Conservation (phyloP, 2,888 invertebrate species). For the Acanthosepion pharaonis region DNA sequence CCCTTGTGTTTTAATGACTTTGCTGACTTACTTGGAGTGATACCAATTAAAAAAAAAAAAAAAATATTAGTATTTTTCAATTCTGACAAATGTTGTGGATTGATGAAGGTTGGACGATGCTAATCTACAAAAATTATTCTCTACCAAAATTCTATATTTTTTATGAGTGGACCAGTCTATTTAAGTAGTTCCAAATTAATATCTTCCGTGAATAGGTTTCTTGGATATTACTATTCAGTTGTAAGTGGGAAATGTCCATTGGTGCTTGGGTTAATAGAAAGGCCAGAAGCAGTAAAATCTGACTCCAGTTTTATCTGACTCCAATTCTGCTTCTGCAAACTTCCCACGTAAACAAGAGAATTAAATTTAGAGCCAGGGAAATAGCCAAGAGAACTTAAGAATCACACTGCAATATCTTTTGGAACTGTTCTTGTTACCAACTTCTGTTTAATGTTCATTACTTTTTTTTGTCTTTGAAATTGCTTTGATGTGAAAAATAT, state of each 20-base stretch:
- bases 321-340: background rate
- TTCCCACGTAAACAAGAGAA: background rate
- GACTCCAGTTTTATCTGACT: background rate
- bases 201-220: no score
- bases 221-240: no score
- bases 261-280: background rate
- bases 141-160: background rate
- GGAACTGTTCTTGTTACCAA: background rate
- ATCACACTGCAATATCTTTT: background rate
- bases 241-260: background rate
- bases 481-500: background rate
- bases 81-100: no score
- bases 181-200: no score
- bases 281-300: background rate
- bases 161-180: no score
- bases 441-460: background rate
- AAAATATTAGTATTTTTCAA: no score
- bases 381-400: background rate
- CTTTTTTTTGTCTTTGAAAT: background rate
- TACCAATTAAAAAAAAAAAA: no score
- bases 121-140: background rate
- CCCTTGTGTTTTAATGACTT: no score
- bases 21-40: no score
- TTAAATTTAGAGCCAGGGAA: background rate
- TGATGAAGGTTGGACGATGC: no score